phyloP scores from a whole-genome alignment of 2,888 invertebrate genomes.

The Blera fallax region DNA sequence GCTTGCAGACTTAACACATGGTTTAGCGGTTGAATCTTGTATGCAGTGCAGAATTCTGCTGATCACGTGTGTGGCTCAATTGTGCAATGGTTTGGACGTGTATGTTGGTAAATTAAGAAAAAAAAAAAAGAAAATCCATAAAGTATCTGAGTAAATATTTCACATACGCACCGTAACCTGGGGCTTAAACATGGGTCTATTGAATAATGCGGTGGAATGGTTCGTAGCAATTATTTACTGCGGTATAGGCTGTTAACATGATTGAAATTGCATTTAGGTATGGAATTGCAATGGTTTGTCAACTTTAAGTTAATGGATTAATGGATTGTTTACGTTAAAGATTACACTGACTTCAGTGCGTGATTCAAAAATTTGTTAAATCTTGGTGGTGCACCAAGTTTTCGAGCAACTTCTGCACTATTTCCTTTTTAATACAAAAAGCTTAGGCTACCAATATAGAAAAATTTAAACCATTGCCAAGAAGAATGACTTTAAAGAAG shows the following conservation, averaged over 20 bases:
- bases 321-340: no score
- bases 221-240: not conserved
- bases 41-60: not conserved
- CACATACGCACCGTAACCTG: conserved; percentile 10
- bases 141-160: not conserved
- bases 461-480: no score
- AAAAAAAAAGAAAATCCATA: not conserved
- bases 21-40: not conserved
- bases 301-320: not conserved
- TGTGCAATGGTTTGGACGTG: conserved; percentile 16
- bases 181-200: not conserved
- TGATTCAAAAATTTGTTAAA: no score
- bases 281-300: not conserved
- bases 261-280: not conserved
- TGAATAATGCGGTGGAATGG: not conserved
- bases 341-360: no score
- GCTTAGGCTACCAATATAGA: no score
- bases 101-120: not conserved
- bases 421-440: no score
- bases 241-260: not conserved
- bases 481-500: no score
- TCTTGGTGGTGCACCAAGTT: no score
- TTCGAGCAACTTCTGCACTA: no score
- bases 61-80: conserved; percentile 13
- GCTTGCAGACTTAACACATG: not conserved